Base-by-base conservation (phyloP, 2,888 invertebrate species). In the Gnatocerus cornutus region DNA sequence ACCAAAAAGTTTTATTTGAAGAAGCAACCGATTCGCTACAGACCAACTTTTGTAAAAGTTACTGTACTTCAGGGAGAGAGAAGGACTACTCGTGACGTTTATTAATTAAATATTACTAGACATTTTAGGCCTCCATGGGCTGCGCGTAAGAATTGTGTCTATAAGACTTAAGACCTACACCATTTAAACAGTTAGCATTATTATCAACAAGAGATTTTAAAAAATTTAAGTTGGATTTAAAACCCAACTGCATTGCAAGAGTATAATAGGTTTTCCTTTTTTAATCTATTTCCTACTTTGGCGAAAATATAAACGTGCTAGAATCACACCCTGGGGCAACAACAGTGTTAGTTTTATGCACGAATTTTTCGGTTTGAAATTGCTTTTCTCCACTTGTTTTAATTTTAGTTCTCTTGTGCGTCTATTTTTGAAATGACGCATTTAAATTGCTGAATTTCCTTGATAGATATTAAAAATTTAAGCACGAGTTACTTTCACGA, bases 1-100 rank as follows among this genome's bases (percentile, higher is more conserved):
- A 39, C 37, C 10, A 29, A 58, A 39, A 69, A 74, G 65, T 71
- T 73, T 71, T 71, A 12, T 61, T 27, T 56, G 39, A 50, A 55
- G 41, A 21, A 29, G 53, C 53, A 53, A 41, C 41, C 21, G 13
- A 13, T 4, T 30, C n/a, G 43, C 33, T 27, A 8, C 46, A 68
- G 21, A 16, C 46, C 55, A 62, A 68, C 48, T 68, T 68, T 68
- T 37, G 45, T 52, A 27, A 55, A 63, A 62, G 30, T 62, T 37
- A 46, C 27, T 55, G 16, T 63, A 46, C 58, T 29, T 58, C 8
- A 12, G 66, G 55, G 68, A 46, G 21, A 37, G 37, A 46, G 53
- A 10, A 53, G 21, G 53, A 46, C 55, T 12, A 43, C 9, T 12
- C 21, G 62, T 12, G 48, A 68, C 62, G 45, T 63, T 55, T 14